Conservation (phyloP, 2,113 vertebrate genomes). For the Pollachius pollachius region DNA sequence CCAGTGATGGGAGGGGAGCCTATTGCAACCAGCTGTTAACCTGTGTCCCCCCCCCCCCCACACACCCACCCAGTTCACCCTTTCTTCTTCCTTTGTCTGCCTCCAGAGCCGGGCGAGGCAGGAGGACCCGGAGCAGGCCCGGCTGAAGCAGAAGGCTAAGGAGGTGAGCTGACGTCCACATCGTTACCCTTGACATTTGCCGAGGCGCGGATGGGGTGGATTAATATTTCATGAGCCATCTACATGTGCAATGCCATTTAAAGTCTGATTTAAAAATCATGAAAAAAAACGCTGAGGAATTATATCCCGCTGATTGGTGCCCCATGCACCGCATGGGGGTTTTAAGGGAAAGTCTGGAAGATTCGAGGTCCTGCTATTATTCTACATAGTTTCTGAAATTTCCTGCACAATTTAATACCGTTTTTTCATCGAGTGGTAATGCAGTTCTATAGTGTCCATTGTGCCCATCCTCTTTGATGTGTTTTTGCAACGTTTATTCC, state of each 20-base stretch:
- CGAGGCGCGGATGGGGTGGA: slow-evolving; percentile 81
- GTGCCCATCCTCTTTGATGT: background rate
- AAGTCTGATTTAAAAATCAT: slow-evolving; percentile 80
- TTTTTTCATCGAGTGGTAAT: no score
- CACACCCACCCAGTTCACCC: slow-evolving; percentile 21
- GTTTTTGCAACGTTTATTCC: background rate
- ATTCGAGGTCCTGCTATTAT: slow-evolving; percentile 20
- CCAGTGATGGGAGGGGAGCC: slow-evolving; percentile 27
- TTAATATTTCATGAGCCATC: slow-evolving; percentile 94
- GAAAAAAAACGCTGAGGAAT: slow-evolving; percentile 80
- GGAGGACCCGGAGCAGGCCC: slow-evolving; percentile 92
- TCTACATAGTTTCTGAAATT: slow-evolving; percentile 25
- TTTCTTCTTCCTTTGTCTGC: slow-evolving; percentile 33
- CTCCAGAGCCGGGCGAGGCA: slow-evolving; percentile 89
- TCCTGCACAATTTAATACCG: background rate
- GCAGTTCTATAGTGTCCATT: background rate
- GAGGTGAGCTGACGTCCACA: slow-evolving; percentile 88
- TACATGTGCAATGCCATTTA: slow-evolving; percentile 97
- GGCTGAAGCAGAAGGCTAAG: slow-evolving; percentile 92
- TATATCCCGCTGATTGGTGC: slow-evolving; percentile 87
- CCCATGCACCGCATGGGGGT: slow-evolving; percentile 57
- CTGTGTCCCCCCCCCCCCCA: slow-evolving; percentile 57
- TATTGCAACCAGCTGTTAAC: slow-evolving; percentile 93
- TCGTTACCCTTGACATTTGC: slow-evolving; percentile 97
- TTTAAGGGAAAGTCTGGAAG: slow-evolving; percentile 60